phyloP scores from a whole-genome alignment of 2,113 vertebrate genomes.

The Brienomyrus brachyistius region DNA sequence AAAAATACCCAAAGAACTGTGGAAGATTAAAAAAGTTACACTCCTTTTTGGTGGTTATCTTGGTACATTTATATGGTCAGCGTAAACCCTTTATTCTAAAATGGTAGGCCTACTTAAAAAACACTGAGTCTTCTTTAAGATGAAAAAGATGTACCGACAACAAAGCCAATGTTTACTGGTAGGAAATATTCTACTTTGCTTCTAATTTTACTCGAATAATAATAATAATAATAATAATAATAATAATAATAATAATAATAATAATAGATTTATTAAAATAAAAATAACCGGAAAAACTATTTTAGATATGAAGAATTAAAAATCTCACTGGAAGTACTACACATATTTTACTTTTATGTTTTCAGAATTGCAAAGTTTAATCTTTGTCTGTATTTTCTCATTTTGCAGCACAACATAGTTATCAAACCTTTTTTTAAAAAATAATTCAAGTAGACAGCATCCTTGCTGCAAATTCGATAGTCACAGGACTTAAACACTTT shows the following conservation, averaged over 20 bases:
- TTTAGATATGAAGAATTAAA: not conserved
- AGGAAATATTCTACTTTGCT: conserved; percentile 10
- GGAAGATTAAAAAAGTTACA: conserved; percentile 27
- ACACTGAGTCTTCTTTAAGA: conserved; percentile 7
- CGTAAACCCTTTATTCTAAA: conserved; percentile 27
- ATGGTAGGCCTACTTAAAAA: conserved; percentile 19
- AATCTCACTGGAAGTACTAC: not conserved
- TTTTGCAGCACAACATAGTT: not conserved
- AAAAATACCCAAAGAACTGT: conserved; percentile 41
- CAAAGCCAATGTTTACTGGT: conserved; percentile 31
- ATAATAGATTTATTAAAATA: not conserved
- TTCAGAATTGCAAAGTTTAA: not conserved
- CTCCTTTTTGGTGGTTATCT: conserved; percentile 42
- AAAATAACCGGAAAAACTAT: not conserved
- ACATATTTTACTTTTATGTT: not conserved
- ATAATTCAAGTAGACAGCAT: not conserved
- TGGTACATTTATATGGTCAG: conserved; percentile 26
- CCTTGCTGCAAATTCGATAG: not conserved
- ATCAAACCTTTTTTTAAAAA: not conserved
- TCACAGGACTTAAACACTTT: not conserved
- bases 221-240: not conserved
- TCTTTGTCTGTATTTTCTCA: not conserved
- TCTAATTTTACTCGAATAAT: conserved; percentile 10
- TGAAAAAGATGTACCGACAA: conserved; percentile 26
- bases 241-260: not conserved